phyloP scores from a whole-genome alignment of 2,888 invertebrate genomes.

The Pilophorus perplexus region DNA sequence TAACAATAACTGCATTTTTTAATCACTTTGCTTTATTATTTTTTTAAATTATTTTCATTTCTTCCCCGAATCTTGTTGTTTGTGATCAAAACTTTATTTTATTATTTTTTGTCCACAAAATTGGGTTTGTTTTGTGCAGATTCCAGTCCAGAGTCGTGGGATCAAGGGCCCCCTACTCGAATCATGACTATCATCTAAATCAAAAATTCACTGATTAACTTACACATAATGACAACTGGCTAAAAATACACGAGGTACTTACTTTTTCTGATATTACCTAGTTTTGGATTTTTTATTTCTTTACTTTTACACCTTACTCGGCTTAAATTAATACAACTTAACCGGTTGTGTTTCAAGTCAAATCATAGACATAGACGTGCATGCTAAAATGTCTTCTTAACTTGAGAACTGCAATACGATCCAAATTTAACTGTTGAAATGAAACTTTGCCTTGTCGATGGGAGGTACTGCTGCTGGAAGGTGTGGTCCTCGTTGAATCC shows the following conservation, averaged over 20 bases:
- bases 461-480: too few species aligned
- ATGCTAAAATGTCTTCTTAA: too few species aligned
- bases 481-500: too few species aligned
- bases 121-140: slow-evolving; percentile 48
- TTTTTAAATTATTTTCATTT: background rate
- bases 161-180: slow-evolving; percentile 46
- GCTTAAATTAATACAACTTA: too few species aligned
- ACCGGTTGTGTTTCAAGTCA: too few species aligned
- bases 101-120: slow-evolving; percentile 24
- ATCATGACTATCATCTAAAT: slow-evolving; percentile 46
- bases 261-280: slow-evolving; percentile 16
- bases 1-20: slow-evolving; percentile 42
- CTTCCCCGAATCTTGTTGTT: slow-evolving; percentile 4
- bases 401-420: too few species aligned
- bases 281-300: background rate
- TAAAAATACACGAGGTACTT: slow-evolving; percentile 36
- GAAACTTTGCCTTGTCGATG: too few species aligned
- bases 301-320: background rate
- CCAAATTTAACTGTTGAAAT: too few species aligned
- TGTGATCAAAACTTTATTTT: slow-evolving; percentile 11
- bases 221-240: slow-evolving; percentile 20
- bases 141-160: slow-evolving; percentile 48
- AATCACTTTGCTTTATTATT: slow-evolving; percentile 21
- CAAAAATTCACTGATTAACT: slow-evolving; percentile 30
- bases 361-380: too few species aligned